Base-by-base conservation (phyloP, 2,797 vertebrate species). In the Danio aesculapii region DNA sequence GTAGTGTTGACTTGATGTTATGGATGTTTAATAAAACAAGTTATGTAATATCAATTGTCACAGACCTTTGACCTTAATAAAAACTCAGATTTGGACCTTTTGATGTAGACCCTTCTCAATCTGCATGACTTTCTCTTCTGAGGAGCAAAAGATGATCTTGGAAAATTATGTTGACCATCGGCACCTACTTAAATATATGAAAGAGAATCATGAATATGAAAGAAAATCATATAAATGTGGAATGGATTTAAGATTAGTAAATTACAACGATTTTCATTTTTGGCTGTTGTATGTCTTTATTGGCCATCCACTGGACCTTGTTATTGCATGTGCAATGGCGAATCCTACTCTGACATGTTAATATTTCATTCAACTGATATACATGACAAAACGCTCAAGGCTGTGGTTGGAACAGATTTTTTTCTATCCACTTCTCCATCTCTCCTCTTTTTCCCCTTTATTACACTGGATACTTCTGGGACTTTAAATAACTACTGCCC, bases 361-460 rank as follows among this genome's bases (percentile, higher is more conserved):
- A 93, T 93, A 91, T 92, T 92, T 91, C 86, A 94, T 92, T 85
- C 85, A 89, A 89, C 87, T 92, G 88, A 93, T 91, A 87, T 84
- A 84, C 87, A 91, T 90, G 90, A 91, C 90, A 90, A 88, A 86
- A 86, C 80, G 89, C 91, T 89, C 19, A 39, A 52, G 79, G 90
- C 91, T 87, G 61, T 2, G 84, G 70, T 84, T 79, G 64, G 75
- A 91, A 81, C 30, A 30, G 30, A 30, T 47, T 68, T 61, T 43
- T 68, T 75, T 43, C 72, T 53, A 19, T 53, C 44, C 39, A 16
- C 43, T 67, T 81, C 64, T 70, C 50, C 70, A 52, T 57, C 77
- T 59, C 75, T 61, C 80, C 83, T 83, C 55, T 17, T 55, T 30
- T 49, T 9, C n/a, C 41, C 44, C 14, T 58, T 6, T 59, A n/a